Base-by-base conservation (phyloP, 30 jellyfish, hydroid and myxozoan species). In the Aurelia sp. region DNA sequence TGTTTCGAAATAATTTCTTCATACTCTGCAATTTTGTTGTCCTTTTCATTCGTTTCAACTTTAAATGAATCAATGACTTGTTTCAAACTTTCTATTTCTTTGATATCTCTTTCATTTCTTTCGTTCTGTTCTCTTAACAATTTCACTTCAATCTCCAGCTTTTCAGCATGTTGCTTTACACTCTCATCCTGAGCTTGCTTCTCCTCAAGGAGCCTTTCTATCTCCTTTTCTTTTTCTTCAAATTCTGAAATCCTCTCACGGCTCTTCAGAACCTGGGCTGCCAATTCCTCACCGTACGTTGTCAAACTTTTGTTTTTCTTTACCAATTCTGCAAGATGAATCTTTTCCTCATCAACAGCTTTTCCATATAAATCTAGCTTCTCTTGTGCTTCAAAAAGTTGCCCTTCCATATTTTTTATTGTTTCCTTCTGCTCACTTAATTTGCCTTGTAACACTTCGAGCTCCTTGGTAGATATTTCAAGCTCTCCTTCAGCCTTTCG, bases 191-290 rank as follows among this genome's bases (percentile, higher is more conserved):
- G 76, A 22, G 35, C 76, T 53, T 67, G 40, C 19, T 35, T 30
- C 11, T 55, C 74, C 82, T 67, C 91, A 68, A 81, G 91, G 31
- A 70, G 13, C 61, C 20, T 27, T 52, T 4, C 53, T 6, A 76
- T 1, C n/a, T 19, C 87, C 19, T 33, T 50, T 50, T 76, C 87
- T 13, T 52, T 51, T 30, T 76, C 87, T 55, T 21, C 62, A 13
- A 76, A 22, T 11, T 76, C 59, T 67, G 50, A 41, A 35, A 76
- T 58, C 31, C 40, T 20, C 59, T 50, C 53, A 4, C 79, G 31
- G 11, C 19, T 76, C 79, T 76, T 55, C 12, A 53, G 33, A n/a
- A 13, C 33, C 33, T 59, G 69, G 33, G 33, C 23, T 18, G 31
- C 23, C 33, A 59, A 59, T 30, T 59, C 69, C 2, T 59, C 69